These are phyloP conservation scores for Mixornis gularis DNA, from an alignment of 2,113 vertebrate genomes.

Conservation along the genomic window DNA sequence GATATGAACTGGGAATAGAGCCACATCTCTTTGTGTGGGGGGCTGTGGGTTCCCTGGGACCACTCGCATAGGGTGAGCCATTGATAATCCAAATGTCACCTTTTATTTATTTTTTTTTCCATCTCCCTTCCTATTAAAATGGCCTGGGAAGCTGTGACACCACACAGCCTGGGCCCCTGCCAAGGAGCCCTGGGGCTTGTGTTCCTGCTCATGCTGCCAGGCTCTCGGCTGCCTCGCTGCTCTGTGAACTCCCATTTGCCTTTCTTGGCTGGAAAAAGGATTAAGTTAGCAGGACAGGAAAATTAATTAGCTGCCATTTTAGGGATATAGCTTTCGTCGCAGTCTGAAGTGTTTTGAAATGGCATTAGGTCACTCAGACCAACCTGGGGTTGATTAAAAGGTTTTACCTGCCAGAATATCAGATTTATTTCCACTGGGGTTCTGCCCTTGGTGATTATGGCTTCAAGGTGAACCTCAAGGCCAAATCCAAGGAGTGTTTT, in stretches of 20 bases:
- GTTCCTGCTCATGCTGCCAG: neutral
- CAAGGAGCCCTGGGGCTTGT: neutral
- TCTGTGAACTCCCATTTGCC: conserved; percentile 5
- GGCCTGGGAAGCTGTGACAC: neutral
- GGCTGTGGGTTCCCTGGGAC: neutral
- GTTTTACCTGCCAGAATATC: neutral
- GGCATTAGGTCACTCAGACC: neutral
- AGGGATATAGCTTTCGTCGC: neutral
- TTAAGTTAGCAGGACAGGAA: conserved; percentile 41
- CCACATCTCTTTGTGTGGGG: rapidly evolving
- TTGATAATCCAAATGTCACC: neutral
- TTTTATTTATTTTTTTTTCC: neutral
- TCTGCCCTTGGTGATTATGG: neutral
- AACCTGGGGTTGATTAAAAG: neutral
- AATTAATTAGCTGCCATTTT: conserved; percentile 52
- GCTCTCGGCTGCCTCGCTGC: neutral
- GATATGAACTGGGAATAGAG: neutral
- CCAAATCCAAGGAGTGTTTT: neutral
- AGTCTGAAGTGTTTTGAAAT: neutral
- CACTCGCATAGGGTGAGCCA: neutral
- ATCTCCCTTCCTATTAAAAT: neutral
- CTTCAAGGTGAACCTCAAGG: conserved; percentile 39
- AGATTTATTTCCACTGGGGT: neutral
- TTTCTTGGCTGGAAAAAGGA: conserved; percentile 40
- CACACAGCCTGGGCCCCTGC: neutral